phyloP scores from a whole-genome alignment of 1,140 invertebrate species.

The Philopotamus ludificatus region DNA sequence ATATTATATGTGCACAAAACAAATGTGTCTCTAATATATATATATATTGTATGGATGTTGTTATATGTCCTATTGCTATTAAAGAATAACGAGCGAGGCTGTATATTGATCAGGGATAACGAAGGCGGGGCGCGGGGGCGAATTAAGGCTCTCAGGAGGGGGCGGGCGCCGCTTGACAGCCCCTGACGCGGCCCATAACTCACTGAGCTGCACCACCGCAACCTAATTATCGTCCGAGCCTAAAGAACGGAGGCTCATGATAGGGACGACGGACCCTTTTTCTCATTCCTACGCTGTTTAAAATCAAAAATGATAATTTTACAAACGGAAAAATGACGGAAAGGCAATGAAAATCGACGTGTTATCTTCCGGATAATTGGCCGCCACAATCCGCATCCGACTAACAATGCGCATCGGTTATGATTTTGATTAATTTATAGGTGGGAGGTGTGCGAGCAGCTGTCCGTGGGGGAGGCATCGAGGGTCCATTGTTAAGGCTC shows the following conservation, averaged over 20 bases:
- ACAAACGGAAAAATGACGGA: no score
- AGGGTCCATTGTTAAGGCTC: conserved; percentile 24
- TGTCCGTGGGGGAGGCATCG: conserved; percentile 22
- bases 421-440: conserved; percentile 30
- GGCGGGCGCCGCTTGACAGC: conserved; percentile 26
- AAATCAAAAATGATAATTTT: background rate
- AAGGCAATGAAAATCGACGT: no score
- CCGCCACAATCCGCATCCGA: no score
- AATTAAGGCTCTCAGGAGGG: conserved; percentile 31
- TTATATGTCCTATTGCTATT: conserved; percentile 12
- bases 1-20: background rate
- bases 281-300: background rate
- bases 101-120: conserved; percentile 22
- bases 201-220: conserved; percentile 14
- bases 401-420: conserved; percentile 8
- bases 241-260: background rate
- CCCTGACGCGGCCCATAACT: conserved; percentile 22
- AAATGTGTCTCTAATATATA: background rate
- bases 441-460: conserved; percentile 23
- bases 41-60: background rate
- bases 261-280: background rate
- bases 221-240: conserved; percentile 14
- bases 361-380: no score
- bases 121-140: conserved; percentile 23
- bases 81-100: conserved; percentile 18